These are phyloP conservation scores for Loris lydekkerianus DNA, from an alignment of 2,797 vertebrate genomes.

Conservation along the genomic window DNA sequence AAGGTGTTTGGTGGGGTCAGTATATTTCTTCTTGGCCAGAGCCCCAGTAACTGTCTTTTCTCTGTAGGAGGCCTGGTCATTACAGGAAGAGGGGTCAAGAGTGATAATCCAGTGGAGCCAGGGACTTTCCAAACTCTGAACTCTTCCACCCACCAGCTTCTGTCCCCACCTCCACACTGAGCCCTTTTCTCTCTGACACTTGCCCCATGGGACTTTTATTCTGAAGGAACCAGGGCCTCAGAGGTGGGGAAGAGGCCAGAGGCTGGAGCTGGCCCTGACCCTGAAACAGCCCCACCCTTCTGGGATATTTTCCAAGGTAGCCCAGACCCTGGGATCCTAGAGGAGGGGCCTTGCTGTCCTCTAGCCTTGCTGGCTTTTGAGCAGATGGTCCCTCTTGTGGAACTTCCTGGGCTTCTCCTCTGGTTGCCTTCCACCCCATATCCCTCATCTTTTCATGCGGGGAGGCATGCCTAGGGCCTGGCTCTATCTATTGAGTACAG, in stretches of 20 bases:
- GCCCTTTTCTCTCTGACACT: not conserved
- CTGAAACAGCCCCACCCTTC: not conserved
- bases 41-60: not conserved
- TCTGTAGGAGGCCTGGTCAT: not conserved
- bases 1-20: not conserved
- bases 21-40: not conserved
- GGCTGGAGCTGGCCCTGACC: conserved; percentile 5
- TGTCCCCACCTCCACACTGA: not conserved
- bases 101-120: not conserved
- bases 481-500: not conserved
- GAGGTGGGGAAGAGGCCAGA: not conserved
- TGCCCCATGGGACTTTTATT: conserved; percentile 54
- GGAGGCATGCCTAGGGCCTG: not conserved
- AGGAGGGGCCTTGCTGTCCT: not conserved
- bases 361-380: not conserved
- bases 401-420: not conserved
- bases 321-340: not conserved
- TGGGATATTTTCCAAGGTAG: not conserved
- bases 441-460: not conserved
- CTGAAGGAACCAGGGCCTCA: conserved; percentile 52
- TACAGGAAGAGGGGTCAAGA: not conserved
- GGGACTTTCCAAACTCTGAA: conserved; percentile 11
- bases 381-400: not conserved
- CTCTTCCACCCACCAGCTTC: not conserved
- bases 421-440: not conserved